Base-by-base conservation (phyloP, 2,888 invertebrate genomes). In the Harpagoxenus sublaevis region DNA sequence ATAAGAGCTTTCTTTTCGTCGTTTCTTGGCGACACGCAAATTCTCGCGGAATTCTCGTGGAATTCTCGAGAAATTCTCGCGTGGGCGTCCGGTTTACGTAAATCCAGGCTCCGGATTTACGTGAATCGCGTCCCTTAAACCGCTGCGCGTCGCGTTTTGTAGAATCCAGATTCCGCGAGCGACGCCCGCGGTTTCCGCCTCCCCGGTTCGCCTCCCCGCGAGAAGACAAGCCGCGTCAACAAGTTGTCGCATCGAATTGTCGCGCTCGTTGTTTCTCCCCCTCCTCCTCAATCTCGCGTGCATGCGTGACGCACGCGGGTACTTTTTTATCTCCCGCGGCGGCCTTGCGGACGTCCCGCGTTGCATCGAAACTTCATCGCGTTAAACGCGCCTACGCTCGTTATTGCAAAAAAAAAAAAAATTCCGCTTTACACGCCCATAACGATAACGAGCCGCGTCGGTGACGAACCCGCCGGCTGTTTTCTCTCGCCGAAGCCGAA, bases 1-100 rank as follows among this genome's bases (percentile, higher is more conserved):
- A 23, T 23, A 23, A n/a, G n/a, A n/a, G 23, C 35, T 35, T 35
- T 35, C 35, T 35, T 35, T 35, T 35, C 35, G 35, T 6, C 35
- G 35, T 35, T 35, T 35, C 6, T 35, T 35, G 35, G 6, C 35
- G 45, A 5, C 51, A 18, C 2, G 2, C 63, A 39, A 51, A 78
- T 45, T 45, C 45, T 48, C 73, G 65, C n/a, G 82, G 81, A 89
- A 89, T 87, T 85, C 68, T 71, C 42, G 42, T 8, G 9, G 81
- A 89, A 88, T 87, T 85, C 75, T 71, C 42, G 42, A 1, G 1
- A 9, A 42, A 42, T 42, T 42, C 42, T 42, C 45, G 83, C 86
- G 89, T 87, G 65, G 87, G 84, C 48, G 88, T 74, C 15, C 23
- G 23, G 23, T 23, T 23, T 23, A 23, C 23, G 23, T 23, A 23